phyloP scores from a whole-genome alignment of 2,888 invertebrate species.

The Lutraria lutraria region DNA sequence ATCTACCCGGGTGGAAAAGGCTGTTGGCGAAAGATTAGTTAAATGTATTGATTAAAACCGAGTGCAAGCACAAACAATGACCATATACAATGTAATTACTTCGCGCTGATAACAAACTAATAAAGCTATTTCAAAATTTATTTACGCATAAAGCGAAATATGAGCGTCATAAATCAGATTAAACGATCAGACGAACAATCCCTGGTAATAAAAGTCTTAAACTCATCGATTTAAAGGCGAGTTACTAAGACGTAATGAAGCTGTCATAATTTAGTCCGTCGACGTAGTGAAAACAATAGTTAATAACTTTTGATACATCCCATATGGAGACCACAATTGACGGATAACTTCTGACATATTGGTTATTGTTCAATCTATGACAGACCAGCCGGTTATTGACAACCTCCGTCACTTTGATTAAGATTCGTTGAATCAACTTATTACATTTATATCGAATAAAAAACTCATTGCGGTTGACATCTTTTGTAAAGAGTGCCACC shows the following conservation, averaged over 20 bases:
- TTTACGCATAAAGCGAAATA: background rate
- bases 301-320: background rate
- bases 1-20: background rate
- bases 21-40: background rate
- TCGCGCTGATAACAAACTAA: background rate
- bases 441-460: slow-evolving; percentile 1
- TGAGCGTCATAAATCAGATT: background rate
- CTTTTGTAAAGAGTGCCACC: background rate
- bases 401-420: slow-evolving; percentile 4
- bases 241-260: background rate
- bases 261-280: too few relatives aligned
- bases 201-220: background rate
- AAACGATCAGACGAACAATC: background rate
- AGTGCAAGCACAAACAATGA: background rate
- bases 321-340: background rate
- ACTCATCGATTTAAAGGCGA: background rate
- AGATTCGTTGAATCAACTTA: background rate
- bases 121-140: background rate
- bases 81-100: background rate
- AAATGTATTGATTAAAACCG: background rate
- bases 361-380: background rate
- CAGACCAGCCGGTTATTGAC: background rate
- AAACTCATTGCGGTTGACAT: background rate
- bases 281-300: background rate
- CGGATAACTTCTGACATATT: background rate